Conservation (phyloP, 1,140 invertebrate species). For the Maniola jurtina region DNA sequence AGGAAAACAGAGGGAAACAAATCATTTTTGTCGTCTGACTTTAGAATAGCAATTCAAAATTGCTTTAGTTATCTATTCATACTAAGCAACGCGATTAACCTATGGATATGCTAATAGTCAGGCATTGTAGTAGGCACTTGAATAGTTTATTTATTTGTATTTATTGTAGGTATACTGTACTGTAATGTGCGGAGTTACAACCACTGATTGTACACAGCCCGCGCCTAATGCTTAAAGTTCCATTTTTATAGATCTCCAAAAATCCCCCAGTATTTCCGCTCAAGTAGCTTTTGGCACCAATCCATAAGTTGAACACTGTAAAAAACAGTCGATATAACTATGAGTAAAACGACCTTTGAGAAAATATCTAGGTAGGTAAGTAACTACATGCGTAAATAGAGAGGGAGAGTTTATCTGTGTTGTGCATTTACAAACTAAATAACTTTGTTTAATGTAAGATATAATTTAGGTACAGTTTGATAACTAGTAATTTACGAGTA, state of each 20-base stretch:
- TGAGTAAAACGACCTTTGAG: constrained; percentile 21
- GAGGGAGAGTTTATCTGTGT: constrained; percentile 16
- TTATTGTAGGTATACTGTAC: too few species aligned
- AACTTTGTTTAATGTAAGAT: background rate
- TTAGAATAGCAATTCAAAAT: too few species aligned
- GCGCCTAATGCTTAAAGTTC: constrained; percentile 17
- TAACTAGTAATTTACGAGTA: background rate
- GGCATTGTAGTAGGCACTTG: background rate
- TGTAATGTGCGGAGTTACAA: background rate
- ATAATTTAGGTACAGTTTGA: background rate
- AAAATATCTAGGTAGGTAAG: background rate
- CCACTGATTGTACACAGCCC: background rate
- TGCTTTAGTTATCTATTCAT: too few species aligned
- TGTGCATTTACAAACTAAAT: background rate
- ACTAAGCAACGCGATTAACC: background rate
- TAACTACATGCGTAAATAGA: background rate
- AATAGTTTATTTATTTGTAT: too few species aligned
- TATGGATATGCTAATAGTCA: too few species aligned
- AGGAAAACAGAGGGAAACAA: too few species aligned
- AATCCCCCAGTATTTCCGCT: constrained; percentile 31
- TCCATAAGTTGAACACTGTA: constrained; percentile 38
- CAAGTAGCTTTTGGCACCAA: constrained; percentile 40
- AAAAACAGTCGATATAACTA: constrained; percentile 32
- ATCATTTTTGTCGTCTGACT: too few species aligned
- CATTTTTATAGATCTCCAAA: constrained; percentile 18